phyloP scores from a whole-genome alignment of 2,113 vertebrate genomes.

The Spea bombifrons region DNA sequence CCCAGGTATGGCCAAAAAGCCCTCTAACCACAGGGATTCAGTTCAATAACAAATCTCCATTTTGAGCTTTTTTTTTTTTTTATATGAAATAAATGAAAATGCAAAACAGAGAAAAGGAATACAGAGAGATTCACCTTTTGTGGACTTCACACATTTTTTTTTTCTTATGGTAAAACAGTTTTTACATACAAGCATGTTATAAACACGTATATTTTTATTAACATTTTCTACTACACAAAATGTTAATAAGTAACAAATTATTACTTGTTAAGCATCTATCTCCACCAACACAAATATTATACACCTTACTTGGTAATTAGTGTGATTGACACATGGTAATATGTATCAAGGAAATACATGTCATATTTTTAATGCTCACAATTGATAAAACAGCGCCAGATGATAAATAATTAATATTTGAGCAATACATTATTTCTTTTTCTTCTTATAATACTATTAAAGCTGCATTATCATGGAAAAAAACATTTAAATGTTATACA shows the following conservation, averaged over 20 bases:
- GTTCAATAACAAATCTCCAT: neutral
- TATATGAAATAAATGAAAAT: neutral
- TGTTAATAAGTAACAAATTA: no score
- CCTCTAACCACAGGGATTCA: neutral
- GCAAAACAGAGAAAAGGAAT: neutral
- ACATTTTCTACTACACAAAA: no score
- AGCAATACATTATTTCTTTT: no score
- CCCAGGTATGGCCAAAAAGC: neutral
- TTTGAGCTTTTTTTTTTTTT: neutral
- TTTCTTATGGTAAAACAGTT: neutral
- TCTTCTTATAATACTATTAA: no score
- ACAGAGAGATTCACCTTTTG: neutral
- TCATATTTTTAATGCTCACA: no score
- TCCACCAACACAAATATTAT: neutral
- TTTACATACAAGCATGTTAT: neutral
- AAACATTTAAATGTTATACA: no score
- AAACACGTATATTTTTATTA: neutral
- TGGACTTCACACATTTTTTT: neutral
- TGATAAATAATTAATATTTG: no score
- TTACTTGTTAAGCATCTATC: neutral
- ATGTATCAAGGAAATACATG: constrained; percentile 21
- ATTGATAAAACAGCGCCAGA: no score
- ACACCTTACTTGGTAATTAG: neutral
- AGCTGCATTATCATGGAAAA: no score
- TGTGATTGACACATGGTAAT: neutral